phyloP scores from a whole-genome alignment of 2,888 invertebrate genomes.

The Bruchidius siliquastri region DNA sequence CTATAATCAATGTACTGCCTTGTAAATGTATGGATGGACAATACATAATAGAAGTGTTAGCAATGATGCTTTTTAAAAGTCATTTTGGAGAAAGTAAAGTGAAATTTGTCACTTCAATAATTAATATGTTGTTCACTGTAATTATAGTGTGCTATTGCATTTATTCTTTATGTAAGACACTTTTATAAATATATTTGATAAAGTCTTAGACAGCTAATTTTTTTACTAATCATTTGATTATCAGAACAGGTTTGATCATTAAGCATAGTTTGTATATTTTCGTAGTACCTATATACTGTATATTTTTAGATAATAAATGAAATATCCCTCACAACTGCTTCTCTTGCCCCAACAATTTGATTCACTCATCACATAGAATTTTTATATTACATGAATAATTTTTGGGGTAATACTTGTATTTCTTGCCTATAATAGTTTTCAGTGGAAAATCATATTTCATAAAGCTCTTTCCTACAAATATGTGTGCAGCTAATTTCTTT shows the following conservation, averaged over 20 bases:
- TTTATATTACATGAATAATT: too few relatives aligned
- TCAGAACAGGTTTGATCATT: not conserved
- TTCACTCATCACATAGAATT: too few relatives aligned
- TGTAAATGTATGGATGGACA: slow-evolving; percentile 93
- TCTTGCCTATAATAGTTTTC: too few relatives aligned
- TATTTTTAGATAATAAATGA: not conserved
- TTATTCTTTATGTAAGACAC: slow-evolving; percentile 10
- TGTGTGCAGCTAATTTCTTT: too few relatives aligned
- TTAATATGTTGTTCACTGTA: slow-evolving; percentile 67
- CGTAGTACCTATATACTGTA: not conserved
- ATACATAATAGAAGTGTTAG: slow-evolving; percentile 71
- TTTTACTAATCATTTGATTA: not conserved
- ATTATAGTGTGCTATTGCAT: slow-evolving; percentile 46
- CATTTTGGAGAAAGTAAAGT: slow-evolving; percentile 36
- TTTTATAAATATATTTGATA: slow-evolving; percentile 5
- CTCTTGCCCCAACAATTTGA: not conserved
- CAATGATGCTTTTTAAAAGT: slow-evolving; percentile 37
- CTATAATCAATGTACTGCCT: slow-evolving; percentile 85
- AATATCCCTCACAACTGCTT: not conserved
- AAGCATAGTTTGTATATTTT: not conserved
- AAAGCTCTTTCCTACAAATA: too few relatives aligned
- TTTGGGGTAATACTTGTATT: too few relatives aligned
- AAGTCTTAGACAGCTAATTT: not conserved
- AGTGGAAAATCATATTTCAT: too few relatives aligned
- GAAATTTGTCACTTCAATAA: slow-evolving; percentile 56